phyloP scores from a whole-genome alignment of 1,140 invertebrate genomes.

The Samia ricini region DNA sequence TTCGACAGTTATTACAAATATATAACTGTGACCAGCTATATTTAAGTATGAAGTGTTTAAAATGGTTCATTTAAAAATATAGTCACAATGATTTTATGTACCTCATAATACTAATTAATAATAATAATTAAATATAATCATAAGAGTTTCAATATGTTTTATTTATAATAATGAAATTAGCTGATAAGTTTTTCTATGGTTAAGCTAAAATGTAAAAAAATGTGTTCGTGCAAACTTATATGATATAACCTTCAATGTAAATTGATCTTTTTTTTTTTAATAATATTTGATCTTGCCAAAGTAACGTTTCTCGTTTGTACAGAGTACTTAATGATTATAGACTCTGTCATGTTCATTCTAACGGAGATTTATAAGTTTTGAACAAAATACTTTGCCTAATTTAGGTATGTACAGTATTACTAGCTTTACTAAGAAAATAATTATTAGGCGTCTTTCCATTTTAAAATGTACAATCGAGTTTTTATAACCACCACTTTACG shows the following conservation, averaged over 20 bases:
- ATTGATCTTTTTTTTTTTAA: slow-evolving; percentile 14
- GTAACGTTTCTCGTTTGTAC: slow-evolving; percentile 35
- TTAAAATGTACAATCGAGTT: slow-evolving; percentile 30
- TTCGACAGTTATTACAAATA: not conserved
- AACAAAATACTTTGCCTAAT: slow-evolving; percentile 48
- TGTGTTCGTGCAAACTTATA: slow-evolving; percentile 15
- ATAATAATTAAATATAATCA: slow-evolving; percentile 31
- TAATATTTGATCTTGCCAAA: slow-evolving; percentile 44
- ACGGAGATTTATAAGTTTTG: slow-evolving; percentile 17
- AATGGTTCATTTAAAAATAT: slow-evolving; percentile 20
- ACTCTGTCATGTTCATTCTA: slow-evolving; percentile 2
- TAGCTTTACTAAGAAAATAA: slow-evolving; percentile 71
- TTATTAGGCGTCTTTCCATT: slow-evolving; percentile 33
- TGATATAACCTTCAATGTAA: slow-evolving; percentile 24
- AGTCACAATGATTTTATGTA: slow-evolving; percentile 74
- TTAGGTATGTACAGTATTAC: slow-evolving; percentile 75
- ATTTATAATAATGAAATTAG: slow-evolving; percentile 38
- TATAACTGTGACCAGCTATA: not conserved
- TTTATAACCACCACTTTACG: no score
- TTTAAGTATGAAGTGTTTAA: not conserved
- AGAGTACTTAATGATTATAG: slow-evolving; percentile 15
- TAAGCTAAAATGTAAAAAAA: slow-evolving; percentile 31
- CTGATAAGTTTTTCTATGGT: slow-evolving; percentile 25
- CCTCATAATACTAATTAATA: slow-evolving; percentile 63
- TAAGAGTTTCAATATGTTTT: slow-evolving; percentile 53